These are phyloP conservation scores for Malthinus flaveolus DNA, from an alignment of 2,888 invertebrate species.

Conservation along the genomic window DNA sequence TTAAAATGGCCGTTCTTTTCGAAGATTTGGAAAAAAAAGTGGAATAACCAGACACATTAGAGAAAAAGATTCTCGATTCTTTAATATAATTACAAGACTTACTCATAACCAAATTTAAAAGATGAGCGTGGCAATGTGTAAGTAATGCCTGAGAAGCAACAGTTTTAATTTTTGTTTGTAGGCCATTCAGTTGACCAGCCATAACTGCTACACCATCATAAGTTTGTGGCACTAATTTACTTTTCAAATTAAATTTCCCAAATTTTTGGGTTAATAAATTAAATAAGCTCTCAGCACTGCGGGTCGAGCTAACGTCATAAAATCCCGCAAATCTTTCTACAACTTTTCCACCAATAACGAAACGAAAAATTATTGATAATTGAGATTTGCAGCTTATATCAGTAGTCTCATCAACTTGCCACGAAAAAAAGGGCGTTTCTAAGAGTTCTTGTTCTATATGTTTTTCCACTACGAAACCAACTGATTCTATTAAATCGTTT, in stretches of 20 bases:
- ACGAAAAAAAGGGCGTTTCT: slow-evolving; percentile 29
- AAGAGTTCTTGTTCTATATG: slow-evolving; percentile 28
- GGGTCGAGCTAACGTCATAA: slow-evolving; percentile 31
- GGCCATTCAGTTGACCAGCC: slow-evolving; percentile 24
- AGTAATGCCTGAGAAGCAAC: slow-evolving; percentile 16
- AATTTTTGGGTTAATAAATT: slow-evolving; percentile 15
- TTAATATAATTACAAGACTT: neutral
- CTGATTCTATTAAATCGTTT: slow-evolving; percentile 33
- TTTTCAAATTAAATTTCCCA: slow-evolving; percentile 16
- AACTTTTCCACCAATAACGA: slow-evolving; percentile 18
- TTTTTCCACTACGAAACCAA: slow-evolving; percentile 18
- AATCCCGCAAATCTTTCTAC: slow-evolving; percentile 36
- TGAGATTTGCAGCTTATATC: slow-evolving; percentile 31
- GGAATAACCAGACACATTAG: neutral
- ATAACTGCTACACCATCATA: slow-evolving; percentile 37
- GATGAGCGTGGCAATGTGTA: slow-evolving; percentile 24
- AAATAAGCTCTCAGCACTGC: slow-evolving; percentile 24
- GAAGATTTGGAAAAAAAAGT: slow-evolving; percentile 4
- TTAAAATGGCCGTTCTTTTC: neutral
- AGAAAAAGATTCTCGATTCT: slow-evolving; percentile 7
- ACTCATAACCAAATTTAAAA: slow-evolving; percentile 13
- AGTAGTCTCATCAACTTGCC: slow-evolving; percentile 32
- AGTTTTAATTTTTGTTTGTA: slow-evolving; percentile 14
- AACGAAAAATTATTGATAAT: slow-evolving; percentile 28
- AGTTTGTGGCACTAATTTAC: slow-evolving; percentile 35